phyloP scores from a whole-genome alignment of 2,797 vertebrate species.

The Hyperoplus immaculatus region DNA sequence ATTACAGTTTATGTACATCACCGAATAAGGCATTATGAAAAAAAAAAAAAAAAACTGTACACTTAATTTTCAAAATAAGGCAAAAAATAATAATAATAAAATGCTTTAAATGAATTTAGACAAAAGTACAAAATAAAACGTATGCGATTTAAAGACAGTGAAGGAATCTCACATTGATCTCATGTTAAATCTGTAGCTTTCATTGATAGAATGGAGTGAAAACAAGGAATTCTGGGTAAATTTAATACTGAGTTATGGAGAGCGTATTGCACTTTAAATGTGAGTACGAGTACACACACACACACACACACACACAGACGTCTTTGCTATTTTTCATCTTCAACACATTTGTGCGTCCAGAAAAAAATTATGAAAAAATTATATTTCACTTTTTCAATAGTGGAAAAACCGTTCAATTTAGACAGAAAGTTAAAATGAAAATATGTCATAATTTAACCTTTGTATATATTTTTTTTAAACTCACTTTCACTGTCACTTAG shows the following conservation, averaged over 20 bases:
- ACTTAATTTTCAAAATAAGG: conserved; percentile 45
- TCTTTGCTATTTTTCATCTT: not conserved
- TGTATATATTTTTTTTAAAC: too few species aligned
- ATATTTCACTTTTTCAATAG: too few species aligned
- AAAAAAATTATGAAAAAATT: not conserved
- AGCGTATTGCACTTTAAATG: conserved; percentile 52
- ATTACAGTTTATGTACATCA: conserved; percentile 78
- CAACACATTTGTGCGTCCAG: not conserved
- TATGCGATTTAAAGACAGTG: conserved; percentile 48
- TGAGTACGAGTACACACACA: not conserved
- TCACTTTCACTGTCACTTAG: not conserved
- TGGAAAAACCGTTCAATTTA: too few species aligned
- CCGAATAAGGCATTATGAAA: conserved; percentile 69
- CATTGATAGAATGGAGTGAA: conserved; percentile 18
- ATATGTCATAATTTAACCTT: too few species aligned
- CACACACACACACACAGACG: not conserved
- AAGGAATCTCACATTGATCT: conserved; percentile 20
- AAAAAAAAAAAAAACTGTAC: conserved; percentile 57
- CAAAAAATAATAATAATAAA: conserved; percentile 1
- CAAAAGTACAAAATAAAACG: conserved; percentile 45
- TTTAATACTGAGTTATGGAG: not conserved
- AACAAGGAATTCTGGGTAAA: conserved; percentile 20
- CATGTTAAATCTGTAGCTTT: conserved; percentile 15
- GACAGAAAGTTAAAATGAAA: too few species aligned
- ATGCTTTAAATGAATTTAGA: conserved; percentile 47